Conservation (phyloP, 2,113 vertebrate species). For the Coracopsis vasa region DNA sequence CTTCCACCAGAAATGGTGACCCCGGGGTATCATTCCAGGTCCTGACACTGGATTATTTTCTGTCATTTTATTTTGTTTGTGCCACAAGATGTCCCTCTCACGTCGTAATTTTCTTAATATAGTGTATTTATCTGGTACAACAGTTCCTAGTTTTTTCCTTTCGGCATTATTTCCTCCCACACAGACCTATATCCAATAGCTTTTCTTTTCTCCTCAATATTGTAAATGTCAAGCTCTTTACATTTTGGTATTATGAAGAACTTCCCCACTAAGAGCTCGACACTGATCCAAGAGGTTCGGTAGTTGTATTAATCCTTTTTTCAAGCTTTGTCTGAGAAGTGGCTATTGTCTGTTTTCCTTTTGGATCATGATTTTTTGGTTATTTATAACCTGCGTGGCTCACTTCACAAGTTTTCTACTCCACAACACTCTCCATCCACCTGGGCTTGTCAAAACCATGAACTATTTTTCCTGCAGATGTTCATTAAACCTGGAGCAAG, state of each 20-base stretch:
- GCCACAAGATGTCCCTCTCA: slow-evolving; percentile 52
- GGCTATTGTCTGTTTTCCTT: neutral
- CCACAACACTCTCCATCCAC: neutral
- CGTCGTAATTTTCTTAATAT: neutral
- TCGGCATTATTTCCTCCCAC: neutral
- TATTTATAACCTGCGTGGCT: neutral
- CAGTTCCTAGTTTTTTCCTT: neutral
- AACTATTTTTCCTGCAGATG: neutral
- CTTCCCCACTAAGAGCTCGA: neutral
- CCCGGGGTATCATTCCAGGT: neutral
- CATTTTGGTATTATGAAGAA: neutral
- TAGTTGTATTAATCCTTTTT: neutral
- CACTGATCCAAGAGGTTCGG: neutral
- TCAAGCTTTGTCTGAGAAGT: neutral
- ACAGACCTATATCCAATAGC: neutral
- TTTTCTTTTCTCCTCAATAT: slow-evolving; percentile 16
- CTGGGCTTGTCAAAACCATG: neutral
- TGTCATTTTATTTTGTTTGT: neutral
- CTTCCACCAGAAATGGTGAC: neutral
- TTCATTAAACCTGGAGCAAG: neutral
- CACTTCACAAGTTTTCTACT: neutral
- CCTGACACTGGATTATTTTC: neutral
- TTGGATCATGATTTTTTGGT: neutral
- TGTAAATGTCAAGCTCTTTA: slow-evolving; percentile 9
- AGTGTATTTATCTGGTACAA: slow-evolving; percentile 17